These are phyloP conservation scores for Erinaceus europaeus DNA, from an alignment of 2,113 vertebrate species.

Conservation along the genomic window DNA sequence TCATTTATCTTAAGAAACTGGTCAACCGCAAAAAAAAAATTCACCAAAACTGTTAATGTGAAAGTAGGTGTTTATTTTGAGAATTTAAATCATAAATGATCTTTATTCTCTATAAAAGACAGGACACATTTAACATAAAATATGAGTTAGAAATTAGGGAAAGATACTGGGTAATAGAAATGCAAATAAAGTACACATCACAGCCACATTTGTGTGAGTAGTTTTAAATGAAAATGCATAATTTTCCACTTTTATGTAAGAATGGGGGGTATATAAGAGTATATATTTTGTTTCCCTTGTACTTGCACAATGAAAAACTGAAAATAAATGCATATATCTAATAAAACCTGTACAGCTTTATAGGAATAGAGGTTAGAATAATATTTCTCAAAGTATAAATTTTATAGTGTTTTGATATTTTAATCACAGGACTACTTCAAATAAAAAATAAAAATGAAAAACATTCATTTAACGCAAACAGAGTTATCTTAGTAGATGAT, in stretches of 20 bases:
- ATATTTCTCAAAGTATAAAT: background rate
- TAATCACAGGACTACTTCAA: background rate
- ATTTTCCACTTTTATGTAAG: background rate
- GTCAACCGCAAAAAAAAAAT: conserved; percentile 4
- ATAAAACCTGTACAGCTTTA: background rate
- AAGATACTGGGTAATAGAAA: background rate
- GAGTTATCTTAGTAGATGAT: background rate
- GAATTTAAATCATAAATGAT: background rate
- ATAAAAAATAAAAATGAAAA: background rate
- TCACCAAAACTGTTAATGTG: background rate
- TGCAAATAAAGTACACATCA: background rate
- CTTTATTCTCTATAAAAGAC: background rate
- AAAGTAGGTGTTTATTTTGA: background rate
- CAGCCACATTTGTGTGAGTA: background rate
- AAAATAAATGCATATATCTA: background rate
- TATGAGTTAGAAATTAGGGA: background rate
- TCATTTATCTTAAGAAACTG: background rate
- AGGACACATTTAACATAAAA: background rate
- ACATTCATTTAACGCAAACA: background rate
- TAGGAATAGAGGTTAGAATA: background rate
- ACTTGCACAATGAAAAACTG: background rate
- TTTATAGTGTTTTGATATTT: background rate
- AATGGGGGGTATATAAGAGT: background rate
- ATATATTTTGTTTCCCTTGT: background rate
- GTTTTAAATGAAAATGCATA: background rate